These are phyloP conservation scores for Eulemur rufifrons DNA, from an alignment of 2,113 vertebrate species.

Conservation along the genomic window DNA sequence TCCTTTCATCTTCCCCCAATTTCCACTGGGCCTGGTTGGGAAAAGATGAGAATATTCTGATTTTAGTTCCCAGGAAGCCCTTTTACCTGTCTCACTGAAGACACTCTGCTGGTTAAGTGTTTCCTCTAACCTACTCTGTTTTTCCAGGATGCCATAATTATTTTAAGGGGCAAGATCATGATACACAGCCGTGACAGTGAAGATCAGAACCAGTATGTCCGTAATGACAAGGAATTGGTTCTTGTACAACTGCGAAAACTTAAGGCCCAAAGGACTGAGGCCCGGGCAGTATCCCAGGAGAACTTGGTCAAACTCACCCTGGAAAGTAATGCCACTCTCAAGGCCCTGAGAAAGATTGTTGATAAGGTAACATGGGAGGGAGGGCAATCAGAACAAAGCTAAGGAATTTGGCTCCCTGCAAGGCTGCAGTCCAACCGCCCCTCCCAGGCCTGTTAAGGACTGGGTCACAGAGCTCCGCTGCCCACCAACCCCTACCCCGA, in stretches of 20 bases:
- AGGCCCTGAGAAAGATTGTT: slow-evolving; percentile 77
- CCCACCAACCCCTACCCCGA: too few relatives aligned
- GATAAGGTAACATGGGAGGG: slow-evolving; percentile 81
- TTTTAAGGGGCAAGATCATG: slow-evolving; percentile 71
- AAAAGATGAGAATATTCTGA: background rate
- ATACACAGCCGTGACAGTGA: slow-evolving; percentile 76
- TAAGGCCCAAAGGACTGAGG: slow-evolving; percentile 79
- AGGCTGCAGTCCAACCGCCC: background rate
- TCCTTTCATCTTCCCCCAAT: background rate
- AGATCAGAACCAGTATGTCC: slow-evolving; percentile 60
- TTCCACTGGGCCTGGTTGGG: background rate
- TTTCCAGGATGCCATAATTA: slow-evolving; percentile 82
- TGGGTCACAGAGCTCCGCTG: too few relatives aligned
- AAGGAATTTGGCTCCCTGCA: background rate
- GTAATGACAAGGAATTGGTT: slow-evolving; percentile 80
- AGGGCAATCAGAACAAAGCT: background rate
- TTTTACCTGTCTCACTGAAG: background rate
- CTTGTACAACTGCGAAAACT: slow-evolving; percentile 81
- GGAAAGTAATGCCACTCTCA: slow-evolving; percentile 84
- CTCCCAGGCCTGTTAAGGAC: too few relatives aligned
- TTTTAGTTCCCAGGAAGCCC: background rate
- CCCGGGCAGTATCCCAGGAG: slow-evolving; percentile 66
- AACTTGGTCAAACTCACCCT: slow-evolving; percentile 81
- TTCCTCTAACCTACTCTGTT: slow-evolving; percentile 4
- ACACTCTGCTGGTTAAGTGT: background rate